A percentile compares a stretch with the other conserved stretches of the same genome.
These are phyloP conservation scores for Pterocles gutturalis DNA, from an alignment of 2,113 vertebrate species.

Conservation along the genomic window DNA sequence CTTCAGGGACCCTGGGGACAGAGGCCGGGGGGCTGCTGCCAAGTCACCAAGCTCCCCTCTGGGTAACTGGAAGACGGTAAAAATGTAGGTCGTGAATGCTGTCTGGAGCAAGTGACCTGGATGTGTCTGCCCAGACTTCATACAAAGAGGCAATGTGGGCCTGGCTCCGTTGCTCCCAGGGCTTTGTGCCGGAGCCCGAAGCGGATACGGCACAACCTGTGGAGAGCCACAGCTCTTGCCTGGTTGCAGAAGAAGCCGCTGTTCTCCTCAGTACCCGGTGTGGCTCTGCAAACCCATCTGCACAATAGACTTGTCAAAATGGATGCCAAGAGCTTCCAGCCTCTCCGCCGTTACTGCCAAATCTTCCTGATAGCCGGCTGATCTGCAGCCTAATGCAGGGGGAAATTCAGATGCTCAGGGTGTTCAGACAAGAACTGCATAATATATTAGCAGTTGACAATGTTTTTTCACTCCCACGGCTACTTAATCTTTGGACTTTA, in stretches of 20 bases:
- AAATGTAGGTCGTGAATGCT: conserved; percentile 18
- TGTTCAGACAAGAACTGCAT: neutral
- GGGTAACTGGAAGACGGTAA: neutral
- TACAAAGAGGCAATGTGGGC: conserved; percentile 4
- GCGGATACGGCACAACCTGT: neutral
- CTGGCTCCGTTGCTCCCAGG: neutral
- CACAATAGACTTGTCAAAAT: neutral
- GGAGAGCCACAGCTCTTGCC: conserved; percentile 12
- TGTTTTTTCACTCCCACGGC: neutral
- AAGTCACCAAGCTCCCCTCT: neutral
- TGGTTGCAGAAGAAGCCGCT: neutral
- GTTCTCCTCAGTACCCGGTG: neutral
- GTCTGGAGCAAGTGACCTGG: conserved; percentile 47
- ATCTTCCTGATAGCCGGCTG: neutral
- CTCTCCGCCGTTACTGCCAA: neutral
- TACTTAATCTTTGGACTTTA: neutral
- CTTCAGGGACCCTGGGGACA: neutral
- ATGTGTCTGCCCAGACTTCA: conserved; percentile 37
- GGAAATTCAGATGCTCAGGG: neutral
- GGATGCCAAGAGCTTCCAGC: conserved; percentile 24
- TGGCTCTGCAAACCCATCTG: accelerated
- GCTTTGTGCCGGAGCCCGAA: neutral
- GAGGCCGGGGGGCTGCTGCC: neutral
- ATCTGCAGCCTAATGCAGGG: neutral
- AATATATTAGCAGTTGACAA: neutral